These are phyloP conservation scores for Nematostella vectensis DNA, from an alignment of 92 coral and sea anemone genomes.

Conservation along the genomic window DNA sequence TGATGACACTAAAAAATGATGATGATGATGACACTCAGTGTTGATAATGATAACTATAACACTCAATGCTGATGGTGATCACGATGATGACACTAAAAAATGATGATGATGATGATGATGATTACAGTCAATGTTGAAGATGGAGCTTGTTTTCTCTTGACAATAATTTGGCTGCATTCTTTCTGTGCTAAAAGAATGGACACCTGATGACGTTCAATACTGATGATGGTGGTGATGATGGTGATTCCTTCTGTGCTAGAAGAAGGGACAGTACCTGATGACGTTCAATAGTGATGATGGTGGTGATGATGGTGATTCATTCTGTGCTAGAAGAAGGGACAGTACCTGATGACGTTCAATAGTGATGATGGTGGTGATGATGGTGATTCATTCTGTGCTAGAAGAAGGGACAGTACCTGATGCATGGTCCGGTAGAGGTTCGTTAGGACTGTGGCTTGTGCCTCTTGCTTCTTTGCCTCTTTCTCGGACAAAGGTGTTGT, in stretches of 20 bases:
- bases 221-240: not conserved
- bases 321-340: not conserved
- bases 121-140: not conserved
- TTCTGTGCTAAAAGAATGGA: too few species aligned
- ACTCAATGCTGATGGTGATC: too few species aligned
- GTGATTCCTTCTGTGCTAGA: not conserved
- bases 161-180: too few species aligned
- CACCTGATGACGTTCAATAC: too few species aligned
- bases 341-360: not conserved
- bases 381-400: not conserved
- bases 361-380: not conserved
- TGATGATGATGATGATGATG: constrained; percentile 2
- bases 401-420: constrained; percentile 1
- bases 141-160: not conserved
- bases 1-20: too few species aligned
- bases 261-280: not conserved
- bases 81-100: too few species aligned
- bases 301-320: constrained; percentile 1
- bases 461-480: constrained; percentile 2
- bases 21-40: too few species aligned
- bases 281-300: not conserved
- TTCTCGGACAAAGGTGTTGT: not conserved
- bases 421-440: constrained; percentile 60
- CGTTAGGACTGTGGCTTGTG: constrained; percentile 39
- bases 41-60: too few species aligned